Base-by-base conservation (phyloP, 2,888 invertebrate species). In the Halocaridina rubra region DNA sequence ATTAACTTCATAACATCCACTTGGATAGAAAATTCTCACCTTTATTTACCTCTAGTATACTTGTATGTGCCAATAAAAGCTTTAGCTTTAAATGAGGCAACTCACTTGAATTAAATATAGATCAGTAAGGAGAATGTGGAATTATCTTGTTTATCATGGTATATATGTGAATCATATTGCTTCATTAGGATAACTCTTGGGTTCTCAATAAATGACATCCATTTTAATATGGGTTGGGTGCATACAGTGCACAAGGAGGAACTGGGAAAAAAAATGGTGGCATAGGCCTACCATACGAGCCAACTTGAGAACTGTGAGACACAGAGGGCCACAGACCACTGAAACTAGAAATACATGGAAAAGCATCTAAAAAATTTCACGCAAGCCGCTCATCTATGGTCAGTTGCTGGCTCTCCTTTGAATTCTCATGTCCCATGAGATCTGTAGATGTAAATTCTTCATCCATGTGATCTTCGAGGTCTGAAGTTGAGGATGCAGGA, bases 401-500 rank as follows among this genome's bases (percentile, higher is more conserved):
- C 5, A 80, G 79, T 2, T 79, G 71, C 84, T 67, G 79, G 79
- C 61, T 74, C 32, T 72, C 74, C 32, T 67, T 53, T 29, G 27
- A 39, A n/a, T 79, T 74, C 30, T 74, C 61, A 24, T 81, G 81
- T 10, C 81, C 75, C 30, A 57, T 69, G 57, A 81, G 46, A 8
- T 81, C 81, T 30, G 81, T 76, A 30, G 81, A 81, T 39, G 76
- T 76, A 53, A 67, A 81, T 5, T 87, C 87, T 64, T 87, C 87
- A 24, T 85, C 85, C 82, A 85, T 82, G 57, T 87, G 85, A 57
- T 87, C 87, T 67, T 87, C 87, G 5, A 87, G 53, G 76, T 87
- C 87, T 24, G 85, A 85, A 16, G 85, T 85, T 24, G 85, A 81
- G 71, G 82, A 82, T 19, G 81, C 81, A n/a, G 84, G 81, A 24